Evolutionary conservation across 2,888 invertebrate genomes (phyloP), one percentile per base, ranked within the genome.

Genomic region (Iselma pallidipennis): DNA sequence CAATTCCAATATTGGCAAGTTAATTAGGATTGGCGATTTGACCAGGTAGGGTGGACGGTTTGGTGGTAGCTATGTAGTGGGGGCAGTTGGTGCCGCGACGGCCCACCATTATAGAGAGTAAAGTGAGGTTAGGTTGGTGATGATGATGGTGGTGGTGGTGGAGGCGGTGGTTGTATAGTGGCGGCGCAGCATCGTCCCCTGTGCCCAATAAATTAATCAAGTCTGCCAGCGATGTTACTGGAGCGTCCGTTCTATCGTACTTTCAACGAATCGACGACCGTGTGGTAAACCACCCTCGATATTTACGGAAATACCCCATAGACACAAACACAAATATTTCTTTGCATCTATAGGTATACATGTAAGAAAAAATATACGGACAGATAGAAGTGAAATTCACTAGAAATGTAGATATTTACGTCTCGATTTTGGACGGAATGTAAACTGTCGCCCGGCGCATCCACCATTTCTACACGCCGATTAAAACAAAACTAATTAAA

Each of bases 161-260:
- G 66, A 64, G 65, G 69, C 67, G 66, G 59, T 64, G 59, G 55
- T n/a, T n/a, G n/a, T n/a, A n/a, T n/a, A n/a, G n/a, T n/a, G n/a
- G n/a, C n/a, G n/a, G n/a, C n/a, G n/a, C 53, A 71, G 71, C 71
- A 68, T 72, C 69, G 72, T 79, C 80, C 79, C 79, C 70, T 61
- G 80, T 72, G 79, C 69, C 79, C 80, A 74, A 80, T 81, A 81
- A 81, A 81, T 81, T 81, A 81, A 81, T 81, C 80, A 81, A 71
- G 71, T 66, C 71, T 80, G 80, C 79, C 81, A 80, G 72, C 66
- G 59, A 63, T 67, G 71, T 71, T 67, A 68, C 69, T 58, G 66
- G 57, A 65, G 67, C 66, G 61, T 58, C 63, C 61, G 53, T 50
- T 57, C 29, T 51, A 31, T 55, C 49, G 49, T 55, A 59, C 29